Conservation (phyloP, 2,113 vertebrate species). For the Menidia beryllina region DNA sequence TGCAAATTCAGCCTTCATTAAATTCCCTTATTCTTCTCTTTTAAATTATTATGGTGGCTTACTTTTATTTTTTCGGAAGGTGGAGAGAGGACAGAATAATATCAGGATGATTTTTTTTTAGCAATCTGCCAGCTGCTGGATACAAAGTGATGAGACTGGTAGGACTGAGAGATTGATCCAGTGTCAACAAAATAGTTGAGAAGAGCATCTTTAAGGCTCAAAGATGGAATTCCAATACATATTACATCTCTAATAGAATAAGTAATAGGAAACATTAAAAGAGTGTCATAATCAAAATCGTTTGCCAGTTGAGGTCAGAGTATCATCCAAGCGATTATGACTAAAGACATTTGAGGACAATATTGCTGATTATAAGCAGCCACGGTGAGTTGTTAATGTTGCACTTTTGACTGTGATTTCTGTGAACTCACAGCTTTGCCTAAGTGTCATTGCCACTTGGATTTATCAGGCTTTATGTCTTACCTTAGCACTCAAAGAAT, state of each 20-base stretch:
- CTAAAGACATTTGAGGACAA: background rate
- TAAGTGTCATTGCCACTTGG: background rate
- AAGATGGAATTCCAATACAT: background rate
- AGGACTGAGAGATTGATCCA: background rate
- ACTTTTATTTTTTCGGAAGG: background rate
- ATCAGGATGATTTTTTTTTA: background rate
- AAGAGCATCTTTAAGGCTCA: background rate
- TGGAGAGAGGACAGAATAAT: background rate
- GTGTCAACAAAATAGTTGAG: background rate
- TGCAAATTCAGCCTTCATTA: background rate
- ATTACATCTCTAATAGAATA: background rate
- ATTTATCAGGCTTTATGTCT: no score
- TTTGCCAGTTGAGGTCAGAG: background rate
- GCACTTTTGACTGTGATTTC: background rate
- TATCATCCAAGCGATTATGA: background rate
- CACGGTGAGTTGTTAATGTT: background rate
- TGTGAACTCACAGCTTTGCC: background rate
- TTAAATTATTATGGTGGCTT: background rate
- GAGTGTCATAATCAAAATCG: rapidly evolving
- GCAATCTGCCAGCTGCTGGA: background rate
- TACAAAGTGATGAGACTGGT: background rate
- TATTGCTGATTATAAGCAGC: background rate
- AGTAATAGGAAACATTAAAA: background rate
- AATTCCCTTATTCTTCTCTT: background rate
- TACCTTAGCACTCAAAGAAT: no score